phyloP scores from a whole-genome alignment of 2,113 vertebrate species.

The Zosterops hypoxanthus region DNA sequence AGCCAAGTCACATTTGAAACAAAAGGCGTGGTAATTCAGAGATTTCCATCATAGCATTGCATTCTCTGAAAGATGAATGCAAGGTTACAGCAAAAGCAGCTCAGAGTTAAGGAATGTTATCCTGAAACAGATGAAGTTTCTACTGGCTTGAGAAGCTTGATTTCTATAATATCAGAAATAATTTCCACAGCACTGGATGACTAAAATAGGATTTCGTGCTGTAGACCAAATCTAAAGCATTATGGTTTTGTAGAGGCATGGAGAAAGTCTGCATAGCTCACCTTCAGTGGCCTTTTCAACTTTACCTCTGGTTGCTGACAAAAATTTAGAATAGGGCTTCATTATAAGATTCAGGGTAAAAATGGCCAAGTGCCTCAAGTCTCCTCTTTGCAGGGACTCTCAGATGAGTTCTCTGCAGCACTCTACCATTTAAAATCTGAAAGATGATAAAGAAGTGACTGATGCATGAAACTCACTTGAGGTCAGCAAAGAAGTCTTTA shows the following conservation, averaged over 20 bases:
- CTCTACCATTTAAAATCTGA: not conserved
- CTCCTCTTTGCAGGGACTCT: not conserved
- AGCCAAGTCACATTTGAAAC: not conserved
- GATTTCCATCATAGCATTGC: not conserved
- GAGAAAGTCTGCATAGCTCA: not conserved
- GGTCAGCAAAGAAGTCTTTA: not conserved
- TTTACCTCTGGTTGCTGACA: not conserved
- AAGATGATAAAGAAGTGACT: not conserved
- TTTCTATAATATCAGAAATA: not conserved
- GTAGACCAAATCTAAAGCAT: not conserved
- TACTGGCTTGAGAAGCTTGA: not conserved
- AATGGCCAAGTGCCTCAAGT: not conserved
- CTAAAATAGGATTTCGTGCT: not conserved
- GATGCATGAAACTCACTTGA: not conserved
- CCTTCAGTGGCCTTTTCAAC: not conserved
- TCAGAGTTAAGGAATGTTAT: not conserved
- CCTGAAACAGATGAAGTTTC: not conserved
- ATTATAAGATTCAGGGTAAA: not conserved
- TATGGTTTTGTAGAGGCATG: not conserved
- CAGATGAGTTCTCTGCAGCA: not conserved
- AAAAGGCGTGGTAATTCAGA: not conserved
- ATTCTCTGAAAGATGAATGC: not conserved
- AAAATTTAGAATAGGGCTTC: not conserved
- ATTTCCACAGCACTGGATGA: not conserved
- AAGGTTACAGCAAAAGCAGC: not conserved